These are phyloP conservation scores for Malurus leucopterus DNA, from an alignment of 2,797 vertebrate genomes.

Conservation along the genomic window DNA sequence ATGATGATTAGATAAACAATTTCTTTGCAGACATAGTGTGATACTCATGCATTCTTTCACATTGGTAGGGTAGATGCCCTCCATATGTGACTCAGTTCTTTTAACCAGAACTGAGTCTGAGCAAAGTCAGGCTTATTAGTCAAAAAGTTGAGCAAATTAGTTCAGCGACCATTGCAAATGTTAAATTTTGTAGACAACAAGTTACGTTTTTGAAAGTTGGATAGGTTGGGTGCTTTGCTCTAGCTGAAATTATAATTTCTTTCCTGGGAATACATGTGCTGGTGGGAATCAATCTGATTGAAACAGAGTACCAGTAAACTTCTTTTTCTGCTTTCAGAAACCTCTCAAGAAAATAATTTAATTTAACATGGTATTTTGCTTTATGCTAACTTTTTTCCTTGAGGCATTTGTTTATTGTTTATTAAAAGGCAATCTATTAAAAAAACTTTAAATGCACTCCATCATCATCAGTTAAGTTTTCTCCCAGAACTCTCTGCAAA, in stretches of 20 bases:
- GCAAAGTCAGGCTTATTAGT: background rate
- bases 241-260: background rate
- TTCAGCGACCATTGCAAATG: background rate
- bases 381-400: conserved; percentile 27
- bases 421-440: conserved; percentile 48
- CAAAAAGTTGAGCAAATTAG: background rate
- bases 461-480: conserved; percentile 25
- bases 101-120: background rate
- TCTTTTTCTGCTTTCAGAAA: conserved; percentile 9
- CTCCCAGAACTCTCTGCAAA: background rate
- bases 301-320: background rate
- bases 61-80: background rate
- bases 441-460: conserved; percentile 29
- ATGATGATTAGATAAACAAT: background rate
- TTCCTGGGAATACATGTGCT: background rate
- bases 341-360: conserved; percentile 34
- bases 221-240: background rate
- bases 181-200: background rate
- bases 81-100: background rate
- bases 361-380: background rate
- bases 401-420: conserved; percentile 38
- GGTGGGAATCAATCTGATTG: background rate
- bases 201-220: background rate
- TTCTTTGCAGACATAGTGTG: rapidly evolving
- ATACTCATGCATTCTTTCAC: background rate